Conservation (phyloP, 2,888 invertebrate genomes). For the Pemphredon lugubris region DNA sequence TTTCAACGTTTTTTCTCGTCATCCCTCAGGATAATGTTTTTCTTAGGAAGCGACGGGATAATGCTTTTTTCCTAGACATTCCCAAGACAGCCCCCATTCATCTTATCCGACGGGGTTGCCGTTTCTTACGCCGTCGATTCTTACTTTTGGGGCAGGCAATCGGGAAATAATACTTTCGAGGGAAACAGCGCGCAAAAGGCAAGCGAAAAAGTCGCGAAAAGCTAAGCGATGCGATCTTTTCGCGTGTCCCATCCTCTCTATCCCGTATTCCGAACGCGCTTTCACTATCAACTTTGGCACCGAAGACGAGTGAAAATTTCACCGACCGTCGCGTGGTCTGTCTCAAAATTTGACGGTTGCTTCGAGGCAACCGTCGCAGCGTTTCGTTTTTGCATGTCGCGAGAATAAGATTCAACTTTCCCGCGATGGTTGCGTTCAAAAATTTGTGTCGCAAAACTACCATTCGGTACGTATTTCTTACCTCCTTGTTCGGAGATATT, state of each 20-base stretch:
- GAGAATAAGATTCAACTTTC: too few species aligned
- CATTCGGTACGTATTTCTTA: too few species aligned
- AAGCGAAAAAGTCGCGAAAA: constrained; percentile 15
- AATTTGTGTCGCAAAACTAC: too few species aligned
- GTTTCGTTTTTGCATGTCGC: too few species aligned
- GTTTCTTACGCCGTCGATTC: constrained; percentile 37
- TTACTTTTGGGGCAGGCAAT: constrained; percentile 28
- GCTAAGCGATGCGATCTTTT: not conserved
- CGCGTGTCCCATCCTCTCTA: not conserved
- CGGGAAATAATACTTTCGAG: constrained; percentile 28
- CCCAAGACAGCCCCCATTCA: constrained; percentile 52
- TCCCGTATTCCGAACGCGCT: too few species aligned
- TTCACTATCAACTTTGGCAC: too few species aligned
- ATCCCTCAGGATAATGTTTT: constrained; percentile 71
- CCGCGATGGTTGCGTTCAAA: too few species aligned
- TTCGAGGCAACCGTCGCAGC: too few species aligned
- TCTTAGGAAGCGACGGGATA: constrained; percentile 63
- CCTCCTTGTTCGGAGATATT: too few species aligned
- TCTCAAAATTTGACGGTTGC: too few species aligned
- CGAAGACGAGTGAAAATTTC: too few species aligned
- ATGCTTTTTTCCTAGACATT: constrained; percentile 49
- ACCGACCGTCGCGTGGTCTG: too few species aligned
- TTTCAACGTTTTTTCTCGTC: constrained; percentile 61
- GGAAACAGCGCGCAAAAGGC: constrained; percentile 20
- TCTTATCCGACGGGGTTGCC: constrained; percentile 49